Conservation (phyloP, 1,140 invertebrate genomes). For the Helicorthomorpha holstii region DNA sequence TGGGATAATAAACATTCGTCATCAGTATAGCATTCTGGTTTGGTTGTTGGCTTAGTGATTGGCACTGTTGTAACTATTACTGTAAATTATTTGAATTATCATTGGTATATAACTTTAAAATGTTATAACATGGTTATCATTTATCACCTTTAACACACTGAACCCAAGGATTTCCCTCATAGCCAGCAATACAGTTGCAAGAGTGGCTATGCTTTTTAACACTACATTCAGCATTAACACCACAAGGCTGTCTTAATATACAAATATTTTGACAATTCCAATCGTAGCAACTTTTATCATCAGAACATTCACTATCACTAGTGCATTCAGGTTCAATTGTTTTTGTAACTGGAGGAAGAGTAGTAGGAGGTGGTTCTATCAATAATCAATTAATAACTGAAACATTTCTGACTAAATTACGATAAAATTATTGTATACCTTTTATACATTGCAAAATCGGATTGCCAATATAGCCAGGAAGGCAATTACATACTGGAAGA, state of each 20-base stretch:
- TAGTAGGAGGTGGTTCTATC: neutral
- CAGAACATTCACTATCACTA: conserved; percentile 20
- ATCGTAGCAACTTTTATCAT: conserved; percentile 21
- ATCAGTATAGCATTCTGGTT: no score
- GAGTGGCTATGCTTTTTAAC: conserved; percentile 18
- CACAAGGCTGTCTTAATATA: conserved; percentile 35
- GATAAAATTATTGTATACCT: neutral
- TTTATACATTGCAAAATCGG: conserved; percentile 9
- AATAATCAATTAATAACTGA: neutral
- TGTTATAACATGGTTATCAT: neutral
- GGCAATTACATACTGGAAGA: conserved; percentile 46
- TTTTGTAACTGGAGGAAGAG: neutral
- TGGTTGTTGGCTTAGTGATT: no score
- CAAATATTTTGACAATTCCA: conserved; percentile 44
- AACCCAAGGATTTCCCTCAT: conserved; percentile 45
- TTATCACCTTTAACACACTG: conserved; percentile 45
- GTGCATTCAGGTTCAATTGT: conserved; percentile 14
- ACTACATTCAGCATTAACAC: conserved; percentile 20
- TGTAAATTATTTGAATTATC: no score
- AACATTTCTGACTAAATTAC: neutral
- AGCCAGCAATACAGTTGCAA: conserved; percentile 20
- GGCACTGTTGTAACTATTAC: no score
- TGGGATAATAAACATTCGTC: no score
- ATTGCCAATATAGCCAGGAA: conserved; percentile 36
- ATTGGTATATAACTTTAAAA: neutral